Conservation (phyloP, 1,140 invertebrate genomes). For the Oncopeltus fasciatus region DNA sequence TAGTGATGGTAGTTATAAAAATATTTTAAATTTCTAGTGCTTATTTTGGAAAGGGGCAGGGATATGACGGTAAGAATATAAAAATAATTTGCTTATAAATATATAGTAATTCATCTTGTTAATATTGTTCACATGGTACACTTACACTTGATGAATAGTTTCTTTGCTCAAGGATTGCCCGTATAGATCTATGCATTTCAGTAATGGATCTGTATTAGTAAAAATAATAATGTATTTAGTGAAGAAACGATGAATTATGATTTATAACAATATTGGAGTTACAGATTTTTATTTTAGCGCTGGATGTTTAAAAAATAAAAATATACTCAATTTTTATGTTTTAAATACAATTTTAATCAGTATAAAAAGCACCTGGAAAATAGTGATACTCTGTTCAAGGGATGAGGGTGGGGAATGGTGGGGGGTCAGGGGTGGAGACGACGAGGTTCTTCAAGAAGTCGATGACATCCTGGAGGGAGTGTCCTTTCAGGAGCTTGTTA, state of each 20-base stretch:
- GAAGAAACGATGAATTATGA: neutral
- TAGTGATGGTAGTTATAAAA: no score
- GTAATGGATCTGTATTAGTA: neutral
- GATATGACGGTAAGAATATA: no score
- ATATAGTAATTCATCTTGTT: no score
- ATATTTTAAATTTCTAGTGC: no score
- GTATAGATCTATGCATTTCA: no score
- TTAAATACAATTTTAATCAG: neutral
- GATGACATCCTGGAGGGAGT: slow-evolving; percentile 3
- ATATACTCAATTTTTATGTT: neutral
- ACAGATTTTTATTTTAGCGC: neutral
- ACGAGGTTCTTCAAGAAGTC: slow-evolving; percentile 9
- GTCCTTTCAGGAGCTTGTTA: slow-evolving; percentile 9
- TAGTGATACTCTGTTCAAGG: neutral
- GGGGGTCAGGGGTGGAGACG: neutral
- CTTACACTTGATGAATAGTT: no score
- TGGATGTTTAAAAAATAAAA: neutral
- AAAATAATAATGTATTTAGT: neutral
- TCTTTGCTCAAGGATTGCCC: no score
- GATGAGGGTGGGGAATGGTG: slow-evolving; percentile 1
- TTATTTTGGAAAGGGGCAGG: no score
- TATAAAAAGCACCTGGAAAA: neutral
- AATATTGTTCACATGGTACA: no score
- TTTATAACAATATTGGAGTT: neutral
- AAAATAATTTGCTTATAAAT: no score